Conservation (phyloP, 2,113 vertebrate species). For the Psilopsiagon aurifrons region DNA sequence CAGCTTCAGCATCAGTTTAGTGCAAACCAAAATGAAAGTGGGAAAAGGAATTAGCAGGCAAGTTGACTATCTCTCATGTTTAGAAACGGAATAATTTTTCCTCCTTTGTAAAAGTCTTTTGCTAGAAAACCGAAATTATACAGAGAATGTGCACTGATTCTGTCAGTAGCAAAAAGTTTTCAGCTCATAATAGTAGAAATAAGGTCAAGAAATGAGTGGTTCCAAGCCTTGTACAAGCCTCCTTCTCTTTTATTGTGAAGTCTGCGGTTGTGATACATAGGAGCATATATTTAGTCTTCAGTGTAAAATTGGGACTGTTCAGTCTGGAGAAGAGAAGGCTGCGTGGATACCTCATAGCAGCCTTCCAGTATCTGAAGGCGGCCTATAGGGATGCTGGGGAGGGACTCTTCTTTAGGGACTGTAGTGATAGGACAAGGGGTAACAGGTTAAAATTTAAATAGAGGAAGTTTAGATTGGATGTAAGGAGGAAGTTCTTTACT, state of each 20-base stretch:
- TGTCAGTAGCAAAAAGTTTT: not conserved
- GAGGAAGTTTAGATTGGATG: no score
- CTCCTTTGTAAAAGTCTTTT: not conserved
- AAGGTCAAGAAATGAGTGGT: not conserved
- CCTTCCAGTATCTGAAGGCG: no score
- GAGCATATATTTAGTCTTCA: not conserved
- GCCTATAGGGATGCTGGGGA: no score
- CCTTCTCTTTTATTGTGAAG: not conserved
- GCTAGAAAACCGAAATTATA: not conserved
- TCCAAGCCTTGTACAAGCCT: not conserved
- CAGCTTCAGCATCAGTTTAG: not conserved
- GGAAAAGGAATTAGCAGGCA: not conserved
- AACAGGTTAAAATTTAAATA: no score
- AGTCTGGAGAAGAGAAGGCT: no score
- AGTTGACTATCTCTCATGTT: not conserved
- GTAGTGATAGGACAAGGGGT: no score
- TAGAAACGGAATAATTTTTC: not conserved
- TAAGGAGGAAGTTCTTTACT: no score
- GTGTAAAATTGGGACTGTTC: not conserved
- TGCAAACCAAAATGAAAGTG: not conserved
- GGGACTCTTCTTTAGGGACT: no score
- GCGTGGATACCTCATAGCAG: no score
- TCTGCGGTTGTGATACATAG: fast-evolving
- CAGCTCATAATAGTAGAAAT: not conserved
- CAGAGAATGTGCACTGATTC: not conserved